Evolutionary conservation across 2,113 vertebrate species (phyloP).

Genomic region (Mesocricetus auratus): DNA sequence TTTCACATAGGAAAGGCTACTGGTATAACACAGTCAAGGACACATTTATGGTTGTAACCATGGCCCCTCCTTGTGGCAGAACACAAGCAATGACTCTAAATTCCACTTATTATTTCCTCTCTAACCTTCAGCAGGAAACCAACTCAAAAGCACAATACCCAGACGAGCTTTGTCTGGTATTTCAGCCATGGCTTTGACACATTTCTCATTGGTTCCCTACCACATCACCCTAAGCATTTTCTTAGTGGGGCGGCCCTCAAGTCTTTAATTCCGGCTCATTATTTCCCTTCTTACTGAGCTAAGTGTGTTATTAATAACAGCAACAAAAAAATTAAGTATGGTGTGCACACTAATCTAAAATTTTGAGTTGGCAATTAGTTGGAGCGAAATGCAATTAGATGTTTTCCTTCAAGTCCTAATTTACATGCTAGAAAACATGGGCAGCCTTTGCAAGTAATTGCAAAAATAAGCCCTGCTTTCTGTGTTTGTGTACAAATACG

Average conservation of each 20-base stretch:
- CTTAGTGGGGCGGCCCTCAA: slow-evolving; percentile 12
- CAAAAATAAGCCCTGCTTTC: slow-evolving; percentile 77
- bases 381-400: slow-evolving; percentile 82
- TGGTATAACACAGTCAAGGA: slow-evolving; percentile 82
- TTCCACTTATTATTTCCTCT: slow-evolving; percentile 34
- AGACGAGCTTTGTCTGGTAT: slow-evolving; percentile 61
- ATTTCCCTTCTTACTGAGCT: slow-evolving; percentile 68
- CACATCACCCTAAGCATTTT: slow-evolving; percentile 32
- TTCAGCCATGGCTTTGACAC: slow-evolving; percentile 56
- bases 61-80: slow-evolving; percentile 88
- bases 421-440: slow-evolving; percentile 82
- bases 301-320: slow-evolving; percentile 75
- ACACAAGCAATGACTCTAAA: slow-evolving; percentile 70
- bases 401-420: slow-evolving; percentile 84
- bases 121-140: slow-evolving; percentile 62
- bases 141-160: slow-evolving; percentile 21
- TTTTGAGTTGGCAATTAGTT: slow-evolving; percentile 84
- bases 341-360: slow-evolving; percentile 81
- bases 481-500: slow-evolving; percentile 78
- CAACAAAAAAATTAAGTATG: slow-evolving; percentile 74
- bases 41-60: slow-evolving; percentile 86
- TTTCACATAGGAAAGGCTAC: slow-evolving; percentile 80
- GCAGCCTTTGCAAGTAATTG: slow-evolving; percentile 79
- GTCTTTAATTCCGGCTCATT: slow-evolving; percentile 64
- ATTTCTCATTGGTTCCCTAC: slow-evolving; percentile 61